These are phyloP conservation scores for Monochamus alternatus DNA, from an alignment of 2,888 invertebrate genomes.

Conservation along the genomic window DNA sequence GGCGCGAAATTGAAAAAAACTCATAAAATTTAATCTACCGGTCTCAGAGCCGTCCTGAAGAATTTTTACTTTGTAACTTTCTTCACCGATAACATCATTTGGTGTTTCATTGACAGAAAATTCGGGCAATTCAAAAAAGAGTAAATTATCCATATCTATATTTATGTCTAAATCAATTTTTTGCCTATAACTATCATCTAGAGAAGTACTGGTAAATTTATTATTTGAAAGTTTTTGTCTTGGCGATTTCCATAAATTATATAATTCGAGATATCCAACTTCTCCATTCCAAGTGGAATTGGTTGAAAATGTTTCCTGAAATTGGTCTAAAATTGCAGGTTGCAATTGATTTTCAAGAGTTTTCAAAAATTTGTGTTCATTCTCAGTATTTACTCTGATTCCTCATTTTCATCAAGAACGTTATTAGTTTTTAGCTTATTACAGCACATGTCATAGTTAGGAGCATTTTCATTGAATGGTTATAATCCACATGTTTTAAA, in stretches of 20 bases:
- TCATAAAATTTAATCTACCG: no score
- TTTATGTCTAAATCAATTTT: background rate
- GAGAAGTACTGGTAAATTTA: background rate
- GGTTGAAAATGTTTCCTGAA: background rate
- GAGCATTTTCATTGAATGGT: background rate
- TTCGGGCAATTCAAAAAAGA: background rate
- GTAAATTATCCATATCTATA: background rate
- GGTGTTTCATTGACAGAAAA: background rate
- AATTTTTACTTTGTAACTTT: background rate
- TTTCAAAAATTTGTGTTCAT: background rate
- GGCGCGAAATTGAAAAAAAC: no score
- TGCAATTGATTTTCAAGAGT: constrained; percentile 14
- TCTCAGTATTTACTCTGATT: background rate
- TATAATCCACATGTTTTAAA: constrained; percentile 6
- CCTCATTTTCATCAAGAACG: background rate
- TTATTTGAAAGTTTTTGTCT: background rate
- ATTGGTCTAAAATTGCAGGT: background rate
- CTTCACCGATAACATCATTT: no score
- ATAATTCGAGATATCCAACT: background rate
- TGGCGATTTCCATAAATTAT: background rate
- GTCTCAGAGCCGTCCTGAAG: background rate
- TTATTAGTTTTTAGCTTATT: background rate
- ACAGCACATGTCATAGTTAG: background rate
- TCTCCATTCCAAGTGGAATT: background rate
- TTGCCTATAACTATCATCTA: background rate